Evolutionary conservation across 2,797 vertebrate species (phyloP).

Genomic region (Pseudotriccus pelzelni): DNA sequence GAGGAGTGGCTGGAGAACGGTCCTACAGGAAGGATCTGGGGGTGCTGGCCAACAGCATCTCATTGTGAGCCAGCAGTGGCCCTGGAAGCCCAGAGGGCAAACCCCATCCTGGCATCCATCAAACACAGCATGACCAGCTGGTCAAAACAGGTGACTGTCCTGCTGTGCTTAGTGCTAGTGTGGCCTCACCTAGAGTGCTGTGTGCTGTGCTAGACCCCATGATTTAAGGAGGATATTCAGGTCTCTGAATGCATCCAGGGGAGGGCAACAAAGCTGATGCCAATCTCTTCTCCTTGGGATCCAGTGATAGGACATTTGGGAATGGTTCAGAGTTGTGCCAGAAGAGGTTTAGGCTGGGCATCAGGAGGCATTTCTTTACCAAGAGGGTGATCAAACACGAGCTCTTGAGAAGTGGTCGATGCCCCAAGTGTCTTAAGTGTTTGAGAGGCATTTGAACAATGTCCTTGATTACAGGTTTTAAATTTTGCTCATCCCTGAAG

Average conservation of each 20-base stretch:
- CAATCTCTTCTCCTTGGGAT: background rate
- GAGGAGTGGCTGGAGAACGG: background rate
- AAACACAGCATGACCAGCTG: rapidly evolving
- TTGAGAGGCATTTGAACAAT: background rate
- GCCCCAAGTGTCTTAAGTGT: background rate
- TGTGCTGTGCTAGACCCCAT: background rate
- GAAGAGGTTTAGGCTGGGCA: background rate
- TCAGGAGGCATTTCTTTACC: background rate
- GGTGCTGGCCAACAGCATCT: background rate
- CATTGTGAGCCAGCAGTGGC: rapidly evolving
- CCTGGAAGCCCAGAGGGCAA: background rate
- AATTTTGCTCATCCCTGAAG: background rate
- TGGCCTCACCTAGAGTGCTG: rapidly evolving
- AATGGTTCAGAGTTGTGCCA: background rate
- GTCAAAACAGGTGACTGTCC: too few relatives aligned
- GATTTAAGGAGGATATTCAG: rapidly evolving
- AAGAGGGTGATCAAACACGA: background rate
- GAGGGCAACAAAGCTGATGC: background rate
- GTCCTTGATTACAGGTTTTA: background rate
- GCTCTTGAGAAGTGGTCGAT: background rate
- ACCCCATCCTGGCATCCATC: rapidly evolving
- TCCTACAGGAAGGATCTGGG: background rate
- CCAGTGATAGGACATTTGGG: rapidly evolving
- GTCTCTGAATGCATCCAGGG: rapidly evolving
- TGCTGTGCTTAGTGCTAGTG: rapidly evolving